Evolutionary conservation across 1,140 invertebrate species (phyloP).

Genomic region (Tetramorium simillimum): DNA sequence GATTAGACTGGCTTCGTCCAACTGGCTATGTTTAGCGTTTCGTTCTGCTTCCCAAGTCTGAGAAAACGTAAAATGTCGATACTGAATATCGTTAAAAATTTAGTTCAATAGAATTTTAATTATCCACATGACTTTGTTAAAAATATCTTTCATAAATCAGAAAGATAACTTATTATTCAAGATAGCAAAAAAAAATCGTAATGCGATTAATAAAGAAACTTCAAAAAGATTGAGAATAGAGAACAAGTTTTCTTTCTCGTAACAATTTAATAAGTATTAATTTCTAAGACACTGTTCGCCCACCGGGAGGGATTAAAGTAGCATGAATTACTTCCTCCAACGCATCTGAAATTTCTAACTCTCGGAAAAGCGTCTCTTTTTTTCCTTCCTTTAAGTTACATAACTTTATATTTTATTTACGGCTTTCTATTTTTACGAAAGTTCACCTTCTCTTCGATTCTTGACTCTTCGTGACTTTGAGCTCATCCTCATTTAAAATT

Average conservation of each 20-base stretch:
- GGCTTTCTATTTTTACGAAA: neutral
- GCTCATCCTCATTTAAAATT: neutral
- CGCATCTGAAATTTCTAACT: neutral
- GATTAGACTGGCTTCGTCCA: constrained; percentile 79
- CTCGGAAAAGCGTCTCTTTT: neutral
- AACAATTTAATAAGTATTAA: neutral
- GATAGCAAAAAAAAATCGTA: neutral
- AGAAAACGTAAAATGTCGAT: constrained; percentile 9
- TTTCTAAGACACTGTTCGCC: neutral
- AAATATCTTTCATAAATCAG: neutral
- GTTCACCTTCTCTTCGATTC: neutral
- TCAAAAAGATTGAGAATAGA: neutral
- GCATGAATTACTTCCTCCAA: neutral
- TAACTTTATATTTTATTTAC: neutral
- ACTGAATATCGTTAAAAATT: neutral
- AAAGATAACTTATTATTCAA: neutral
- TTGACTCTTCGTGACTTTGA: neutral
- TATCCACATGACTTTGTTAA: neutral
- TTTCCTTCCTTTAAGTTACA: neutral
- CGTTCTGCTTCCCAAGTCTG: constrained; percentile 80
- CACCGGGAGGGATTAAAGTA: neutral
- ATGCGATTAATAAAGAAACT: neutral
- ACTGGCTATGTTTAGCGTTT: constrained; percentile 79
- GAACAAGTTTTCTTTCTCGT: neutral
- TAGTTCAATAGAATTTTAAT: neutral